Percentiles rank a stretch among this genome's conserved stretches.
Evolutionary conservation across 2,888 invertebrate genomes (phyloP).

Genomic region (Neoitamus cyanurus): DNA sequence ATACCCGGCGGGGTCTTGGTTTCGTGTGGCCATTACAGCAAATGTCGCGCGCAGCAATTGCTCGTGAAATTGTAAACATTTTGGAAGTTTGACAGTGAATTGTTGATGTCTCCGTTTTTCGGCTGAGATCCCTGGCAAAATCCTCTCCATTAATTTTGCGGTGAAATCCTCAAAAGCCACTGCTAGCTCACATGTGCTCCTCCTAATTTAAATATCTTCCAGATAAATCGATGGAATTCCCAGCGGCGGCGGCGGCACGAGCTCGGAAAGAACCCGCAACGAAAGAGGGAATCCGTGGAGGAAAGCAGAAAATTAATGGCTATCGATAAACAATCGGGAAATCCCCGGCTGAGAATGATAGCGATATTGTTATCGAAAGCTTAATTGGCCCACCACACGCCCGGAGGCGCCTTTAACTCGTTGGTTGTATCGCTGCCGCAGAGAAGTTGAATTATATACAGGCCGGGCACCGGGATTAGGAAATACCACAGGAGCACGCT

Average conservation of each 20-base stretch:
- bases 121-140: not conserved
- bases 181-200: not conserved
- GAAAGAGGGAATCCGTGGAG: not conserved
- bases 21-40: not conserved
- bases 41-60: not conserved
- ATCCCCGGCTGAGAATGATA: conserved; percentile 22
- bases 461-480: not conserved
- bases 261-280: not conserved
- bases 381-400: conserved; percentile 4
- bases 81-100: not conserved
- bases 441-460: not conserved
- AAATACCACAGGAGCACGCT: not conserved
- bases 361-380: conserved; percentile 12
- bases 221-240: conserved; percentile 7
- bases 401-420: not conserved
- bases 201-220: conserved; percentile 3
- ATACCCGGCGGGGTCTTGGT: not conserved
- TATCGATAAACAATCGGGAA: conserved; percentile 28
- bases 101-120: not conserved
- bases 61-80: not conserved
- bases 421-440: not conserved
- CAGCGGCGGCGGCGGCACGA: not conserved
- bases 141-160: not conserved
- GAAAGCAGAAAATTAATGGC: conserved; percentile 12
- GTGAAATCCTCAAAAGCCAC: not conserved